Percentiles rank a stretch among this genome's conserved stretches.
These are phyloP conservation scores for Pachyrhynchus sulphureomaculatus DNA, from an alignment of 1,140 invertebrate genomes.

Conservation along the genomic window DNA sequence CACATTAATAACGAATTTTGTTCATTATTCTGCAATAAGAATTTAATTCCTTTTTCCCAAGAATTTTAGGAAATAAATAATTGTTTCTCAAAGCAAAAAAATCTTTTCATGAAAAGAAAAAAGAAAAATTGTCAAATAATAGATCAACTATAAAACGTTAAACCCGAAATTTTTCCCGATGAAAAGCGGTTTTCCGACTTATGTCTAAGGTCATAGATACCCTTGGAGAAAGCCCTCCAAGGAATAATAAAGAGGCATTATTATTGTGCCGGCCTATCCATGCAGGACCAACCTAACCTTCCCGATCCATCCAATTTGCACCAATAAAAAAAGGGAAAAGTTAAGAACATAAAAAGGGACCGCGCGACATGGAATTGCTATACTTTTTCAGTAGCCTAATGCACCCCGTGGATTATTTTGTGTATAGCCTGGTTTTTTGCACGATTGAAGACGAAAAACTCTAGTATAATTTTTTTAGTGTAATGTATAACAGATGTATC, in stretches of 20 bases:
- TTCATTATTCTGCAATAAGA: no score
- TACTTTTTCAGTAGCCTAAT: slow-evolving; percentile 12
- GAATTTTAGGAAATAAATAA: no score
- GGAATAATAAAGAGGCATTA: slow-evolving; percentile 31
- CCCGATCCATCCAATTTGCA: slow-evolving; percentile 25
- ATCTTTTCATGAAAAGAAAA: background rate
- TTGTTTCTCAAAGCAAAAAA: no score
- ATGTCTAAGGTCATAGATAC: slow-evolving; percentile 8
- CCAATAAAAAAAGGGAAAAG: slow-evolving; percentile 14
- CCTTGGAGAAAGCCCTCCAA: slow-evolving; percentile 22
- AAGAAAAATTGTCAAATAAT: background rate
- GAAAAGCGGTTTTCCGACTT: slow-evolving; percentile 12
- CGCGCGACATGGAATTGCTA: slow-evolving; percentile 9
- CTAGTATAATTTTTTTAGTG: no score
- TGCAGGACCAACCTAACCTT: slow-evolving; percentile 13
- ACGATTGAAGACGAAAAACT: no score
- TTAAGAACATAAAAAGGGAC: slow-evolving; percentile 13
- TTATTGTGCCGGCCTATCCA: slow-evolving; percentile 17
- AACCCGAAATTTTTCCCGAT: slow-evolving; percentile 18
- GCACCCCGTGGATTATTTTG: slow-evolving; percentile 3
- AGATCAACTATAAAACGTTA: background rate
- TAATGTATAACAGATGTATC: no score
- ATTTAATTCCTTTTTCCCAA: no score
- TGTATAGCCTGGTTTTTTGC: no score
- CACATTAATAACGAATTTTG: no score